Conservation (phyloP, 2,888 invertebrate genomes). For the Andrena chrysosceles region DNA sequence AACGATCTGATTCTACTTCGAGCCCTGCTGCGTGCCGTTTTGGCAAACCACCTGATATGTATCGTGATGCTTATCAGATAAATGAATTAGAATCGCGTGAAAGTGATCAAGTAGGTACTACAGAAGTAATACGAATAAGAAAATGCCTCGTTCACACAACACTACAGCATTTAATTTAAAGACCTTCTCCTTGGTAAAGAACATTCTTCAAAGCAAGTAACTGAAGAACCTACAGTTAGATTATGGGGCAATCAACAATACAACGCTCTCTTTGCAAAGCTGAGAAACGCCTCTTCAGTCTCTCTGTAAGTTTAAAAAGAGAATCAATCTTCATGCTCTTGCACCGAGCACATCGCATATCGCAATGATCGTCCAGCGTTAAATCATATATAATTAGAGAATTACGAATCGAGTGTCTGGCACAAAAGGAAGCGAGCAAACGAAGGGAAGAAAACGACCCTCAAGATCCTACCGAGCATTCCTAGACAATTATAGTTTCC, state of each 20-base stretch:
- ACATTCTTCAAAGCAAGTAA: neutral
- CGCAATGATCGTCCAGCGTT: neutral
- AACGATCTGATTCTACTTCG: no score
- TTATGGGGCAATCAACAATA: neutral
- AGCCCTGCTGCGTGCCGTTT: no score
- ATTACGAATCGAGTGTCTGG: conserved; percentile 24
- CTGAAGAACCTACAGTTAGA: neutral
- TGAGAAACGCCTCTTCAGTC: neutral
- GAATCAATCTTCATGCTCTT: neutral
- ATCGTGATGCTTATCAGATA: no score
- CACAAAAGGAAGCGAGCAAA: conserved; percentile 31
- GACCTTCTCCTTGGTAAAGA: neutral
- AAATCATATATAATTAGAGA: conserved; percentile 51
- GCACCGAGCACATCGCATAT: neutral
- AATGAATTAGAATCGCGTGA: no score
- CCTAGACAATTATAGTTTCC: conserved; percentile 65
- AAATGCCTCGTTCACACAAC: neutral
- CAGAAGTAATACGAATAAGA: neutral
- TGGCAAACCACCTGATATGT: no score
- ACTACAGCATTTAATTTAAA: neutral
- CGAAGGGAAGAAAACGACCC: conserved; percentile 31
- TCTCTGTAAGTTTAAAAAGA: neutral
- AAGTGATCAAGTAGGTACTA: no score
- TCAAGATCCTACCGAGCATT: conserved; percentile 51
- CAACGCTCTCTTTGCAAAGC: neutral